Conservation (phyloP, 1,140 invertebrate species). For the Drosophila ogumai region DNA sequence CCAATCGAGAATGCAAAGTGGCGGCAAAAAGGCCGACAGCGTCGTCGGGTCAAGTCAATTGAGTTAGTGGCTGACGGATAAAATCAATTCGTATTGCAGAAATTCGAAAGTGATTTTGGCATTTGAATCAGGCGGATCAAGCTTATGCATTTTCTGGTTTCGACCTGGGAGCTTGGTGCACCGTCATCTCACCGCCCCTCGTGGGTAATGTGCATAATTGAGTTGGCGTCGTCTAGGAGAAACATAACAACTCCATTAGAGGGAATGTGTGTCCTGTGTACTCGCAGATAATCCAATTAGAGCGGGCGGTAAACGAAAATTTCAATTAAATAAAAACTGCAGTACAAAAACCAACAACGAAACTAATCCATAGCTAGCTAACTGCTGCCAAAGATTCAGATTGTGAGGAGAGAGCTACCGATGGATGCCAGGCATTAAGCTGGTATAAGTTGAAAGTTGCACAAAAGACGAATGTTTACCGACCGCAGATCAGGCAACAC, state of each 20-base stretch:
- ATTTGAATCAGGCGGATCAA: conserved; percentile 15
- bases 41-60: conserved; percentile 69
- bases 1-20: conserved; percentile 79
- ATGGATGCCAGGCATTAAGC: conserved; percentile 26
- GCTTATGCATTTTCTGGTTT: conserved; percentile 44
- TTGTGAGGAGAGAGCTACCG: conserved; percentile 20
- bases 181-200: conserved; percentile 3
- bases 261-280: conserved; percentile 18
- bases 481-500: conserved; percentile 1
- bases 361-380: conserved; percentile 7
- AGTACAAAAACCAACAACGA: conserved; percentile 7
- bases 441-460: conserved; percentile 7
- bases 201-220: conserved; percentile 71
- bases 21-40: conserved; percentile 68
- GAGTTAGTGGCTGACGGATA: conserved; percentile 61
- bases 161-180: not conserved
- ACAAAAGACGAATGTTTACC: not conserved
- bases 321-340: conserved; percentile 63
- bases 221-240: conserved; percentile 46
- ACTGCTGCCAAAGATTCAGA: conserved; percentile 7
- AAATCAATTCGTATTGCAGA: conserved; percentile 52
- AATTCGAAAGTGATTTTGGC: conserved; percentile 31
- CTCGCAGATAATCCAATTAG: conserved; percentile 62
- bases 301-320: conserved; percentile 56
- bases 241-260: conserved; percentile 78